phyloP scores from a whole-genome alignment of 1,140 invertebrate species.

The Whitmania pigra region DNA sequence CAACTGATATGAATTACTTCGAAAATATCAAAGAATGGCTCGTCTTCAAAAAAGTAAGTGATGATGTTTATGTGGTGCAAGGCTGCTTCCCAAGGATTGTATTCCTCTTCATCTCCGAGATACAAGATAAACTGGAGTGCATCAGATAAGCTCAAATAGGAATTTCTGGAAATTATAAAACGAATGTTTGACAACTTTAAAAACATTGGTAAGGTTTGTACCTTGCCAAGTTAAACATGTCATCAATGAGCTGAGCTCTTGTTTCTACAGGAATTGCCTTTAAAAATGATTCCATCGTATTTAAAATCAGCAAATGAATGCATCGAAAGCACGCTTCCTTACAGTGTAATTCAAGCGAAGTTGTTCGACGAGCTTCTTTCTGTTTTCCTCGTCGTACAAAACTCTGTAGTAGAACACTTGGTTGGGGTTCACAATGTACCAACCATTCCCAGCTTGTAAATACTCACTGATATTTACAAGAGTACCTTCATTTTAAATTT shows the following conservation, averaged over 20 bases:
- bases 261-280: background rate
- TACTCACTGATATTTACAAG: too few species aligned
- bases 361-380: background rate
- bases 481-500: too few species aligned
- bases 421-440: conserved; percentile 3
- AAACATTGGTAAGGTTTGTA: background rate
- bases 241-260: conserved; percentile 1
- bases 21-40: background rate
- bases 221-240: conserved; percentile 3
- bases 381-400: conserved; percentile 3
- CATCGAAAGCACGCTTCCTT: background rate
- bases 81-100: background rate
- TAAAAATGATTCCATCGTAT: too few species aligned
- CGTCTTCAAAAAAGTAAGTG: background rate
- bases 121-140: background rate
- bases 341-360: background rate
- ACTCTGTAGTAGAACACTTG: conserved; percentile 5
- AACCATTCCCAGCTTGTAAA: background rate
- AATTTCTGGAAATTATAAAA: too few species aligned
- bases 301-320: too few species aligned
- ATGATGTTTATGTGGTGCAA: too few species aligned
- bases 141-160: too few species aligned
- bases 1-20: too few species aligned
- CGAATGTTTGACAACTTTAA: too few species aligned
- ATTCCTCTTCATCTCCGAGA: background rate